Evolutionary conservation across 2,113 vertebrate genomes (phyloP).

Genomic region (Notechis scutatus): DNA sequence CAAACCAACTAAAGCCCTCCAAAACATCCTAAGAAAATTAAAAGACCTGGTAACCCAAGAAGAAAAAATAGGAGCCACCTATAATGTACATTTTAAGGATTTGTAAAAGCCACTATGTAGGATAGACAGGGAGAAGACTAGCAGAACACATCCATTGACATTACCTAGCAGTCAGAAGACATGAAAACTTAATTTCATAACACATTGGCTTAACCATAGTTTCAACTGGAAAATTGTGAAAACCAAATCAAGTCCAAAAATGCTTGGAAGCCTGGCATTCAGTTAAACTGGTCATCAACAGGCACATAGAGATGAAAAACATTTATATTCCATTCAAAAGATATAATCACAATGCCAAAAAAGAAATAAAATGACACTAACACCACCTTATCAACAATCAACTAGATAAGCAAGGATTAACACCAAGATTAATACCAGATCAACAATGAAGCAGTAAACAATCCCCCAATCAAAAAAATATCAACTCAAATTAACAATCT

Average conservation of each 20-base stretch:
- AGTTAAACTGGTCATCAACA: background rate
- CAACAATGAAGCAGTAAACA: too few relatives aligned
- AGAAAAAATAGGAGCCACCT: background rate
- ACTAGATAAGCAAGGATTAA: too few relatives aligned
- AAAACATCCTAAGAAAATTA: background rate
- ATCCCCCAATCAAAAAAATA: too few relatives aligned
- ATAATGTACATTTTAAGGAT: background rate
- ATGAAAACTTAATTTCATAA: background rate
- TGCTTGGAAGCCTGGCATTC: background rate
- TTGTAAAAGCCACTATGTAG: background rate
- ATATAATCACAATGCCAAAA: background rate
- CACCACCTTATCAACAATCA: too few relatives aligned
- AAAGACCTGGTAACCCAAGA: background rate
- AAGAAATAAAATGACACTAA: too few relatives aligned
- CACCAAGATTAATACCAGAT: too few relatives aligned
- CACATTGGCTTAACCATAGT: background rate
- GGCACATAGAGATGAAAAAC: background rate
- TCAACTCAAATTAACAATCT: too few relatives aligned
- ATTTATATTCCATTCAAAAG: background rate
- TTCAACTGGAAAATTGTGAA: background rate
- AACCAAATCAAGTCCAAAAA: background rate
- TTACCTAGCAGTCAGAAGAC: background rate
- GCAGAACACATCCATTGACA: background rate
- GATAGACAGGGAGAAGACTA: background rate
- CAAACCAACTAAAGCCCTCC: background rate